Percentiles rank a stretch among this genome's conserved stretches.
Conservation (phyloP, 2,888 invertebrate genomes). For the Ectemnius cavifrons region DNA sequence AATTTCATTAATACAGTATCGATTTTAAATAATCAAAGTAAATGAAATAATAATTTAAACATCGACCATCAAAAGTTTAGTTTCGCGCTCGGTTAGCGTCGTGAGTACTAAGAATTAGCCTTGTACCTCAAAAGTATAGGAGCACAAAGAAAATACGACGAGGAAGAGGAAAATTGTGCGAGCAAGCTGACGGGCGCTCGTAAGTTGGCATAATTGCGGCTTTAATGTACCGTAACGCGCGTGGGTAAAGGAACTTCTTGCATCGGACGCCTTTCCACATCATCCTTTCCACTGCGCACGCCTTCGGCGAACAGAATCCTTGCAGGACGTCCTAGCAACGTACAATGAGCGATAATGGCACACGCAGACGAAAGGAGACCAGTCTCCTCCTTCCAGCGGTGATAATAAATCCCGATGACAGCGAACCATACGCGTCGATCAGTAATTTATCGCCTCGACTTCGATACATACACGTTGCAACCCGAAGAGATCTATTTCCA, state of each 20-base stretch:
- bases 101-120: too few species aligned
- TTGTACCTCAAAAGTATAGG: too few species aligned
- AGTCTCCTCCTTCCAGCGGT: constrained; percentile 17
- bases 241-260: constrained; percentile 32
- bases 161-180: background rate
- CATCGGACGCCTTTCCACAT: background rate
- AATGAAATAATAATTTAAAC: too few species aligned
- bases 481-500: background rate
- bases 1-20: too few species aligned
- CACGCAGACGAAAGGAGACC: constrained; percentile 27
- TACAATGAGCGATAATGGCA: constrained; percentile 23
- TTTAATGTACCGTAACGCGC: constrained; percentile 52
- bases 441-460: constrained; percentile 35
- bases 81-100: too few species aligned
- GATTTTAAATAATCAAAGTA: too few species aligned
- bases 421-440: constrained; percentile 32
- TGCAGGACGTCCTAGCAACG: constrained; percentile 11
- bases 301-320: constrained; percentile 22
- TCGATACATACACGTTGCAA: background rate
- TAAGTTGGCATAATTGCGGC: constrained; percentile 52
- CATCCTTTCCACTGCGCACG: constrained; percentile 13
- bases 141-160: too few species aligned
- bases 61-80: too few species aligned
- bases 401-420: constrained; percentile 44
- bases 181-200: too few species aligned